These are phyloP conservation scores for Germaria angustata DNA, from an alignment of 2,888 invertebrate species.

Conservation along the genomic window DNA sequence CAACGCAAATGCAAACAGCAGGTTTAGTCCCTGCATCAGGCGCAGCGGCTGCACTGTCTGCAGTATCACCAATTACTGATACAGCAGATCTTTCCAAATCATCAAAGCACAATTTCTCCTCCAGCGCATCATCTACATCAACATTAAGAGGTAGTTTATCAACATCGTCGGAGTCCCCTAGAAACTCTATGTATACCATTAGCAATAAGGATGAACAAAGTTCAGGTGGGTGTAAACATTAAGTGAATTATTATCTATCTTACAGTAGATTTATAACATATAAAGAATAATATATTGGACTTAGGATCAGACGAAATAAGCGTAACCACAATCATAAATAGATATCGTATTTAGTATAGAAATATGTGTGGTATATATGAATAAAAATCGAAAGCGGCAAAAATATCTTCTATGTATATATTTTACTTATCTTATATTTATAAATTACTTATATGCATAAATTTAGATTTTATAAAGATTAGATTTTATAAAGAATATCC, in stretches of 20 bases:
- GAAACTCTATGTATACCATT: slow-evolving; percentile 76
- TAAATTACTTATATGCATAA: too few species aligned
- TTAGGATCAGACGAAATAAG: too few species aligned
- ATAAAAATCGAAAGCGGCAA: too few species aligned
- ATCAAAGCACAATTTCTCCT: slow-evolving; percentile 53
- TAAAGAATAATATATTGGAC: too few species aligned
- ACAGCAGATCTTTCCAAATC: slow-evolving; percentile 64
- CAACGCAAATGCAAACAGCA: slow-evolving; percentile 38
- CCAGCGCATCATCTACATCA: slow-evolving; percentile 52
- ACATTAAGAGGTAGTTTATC: slow-evolving; percentile 32
- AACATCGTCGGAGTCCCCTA: slow-evolving; percentile 52
- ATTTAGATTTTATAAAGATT: too few species aligned
- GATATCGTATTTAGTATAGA: too few species aligned
- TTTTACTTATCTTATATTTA: too few species aligned
- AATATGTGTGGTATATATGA: too few species aligned
- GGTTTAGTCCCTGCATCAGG: slow-evolving; percentile 66
- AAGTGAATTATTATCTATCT: slow-evolving; percentile 59
- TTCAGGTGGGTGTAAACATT: slow-evolving; percentile 76
- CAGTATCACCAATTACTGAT: slow-evolving; percentile 70
- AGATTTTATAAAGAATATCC: too few species aligned
- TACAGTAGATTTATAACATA: too few species aligned
- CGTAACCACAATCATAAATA: too few species aligned
- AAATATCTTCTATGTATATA: too few species aligned
- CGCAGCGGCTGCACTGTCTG: slow-evolving; percentile 60
- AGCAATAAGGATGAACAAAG: slow-evolving; percentile 80